A percentile compares a stretch with the other conserved stretches of the same genome.
phyloP scores from a whole-genome alignment of 2,888 invertebrate species.

The Epinotia demarniana region DNA sequence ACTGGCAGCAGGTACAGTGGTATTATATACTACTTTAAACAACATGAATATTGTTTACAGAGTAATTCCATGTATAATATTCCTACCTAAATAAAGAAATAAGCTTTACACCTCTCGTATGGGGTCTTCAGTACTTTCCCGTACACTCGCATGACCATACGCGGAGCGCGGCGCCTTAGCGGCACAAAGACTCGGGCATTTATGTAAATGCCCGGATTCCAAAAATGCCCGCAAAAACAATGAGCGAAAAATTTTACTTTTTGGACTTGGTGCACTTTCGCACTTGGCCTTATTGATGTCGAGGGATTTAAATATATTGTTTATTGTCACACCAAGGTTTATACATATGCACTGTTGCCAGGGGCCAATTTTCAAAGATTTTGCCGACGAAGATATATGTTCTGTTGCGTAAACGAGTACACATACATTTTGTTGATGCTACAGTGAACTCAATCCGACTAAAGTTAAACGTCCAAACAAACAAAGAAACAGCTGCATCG shows the following conservation, averaged over 20 bases:
- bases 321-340: neutral
- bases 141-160: constrained; percentile 46
- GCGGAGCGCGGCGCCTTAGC: constrained; percentile 74
- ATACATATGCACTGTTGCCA: neutral
- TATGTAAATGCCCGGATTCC: constrained; percentile 82
- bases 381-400: too few relatives aligned
- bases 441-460: neutral
- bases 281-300: constrained; percentile 49
- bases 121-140: constrained; percentile 39
- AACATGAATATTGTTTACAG: constrained; percentile 15
- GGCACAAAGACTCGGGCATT: constrained; percentile 79
- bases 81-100: constrained; percentile 35
- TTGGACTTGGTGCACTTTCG: constrained; percentile 70
- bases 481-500: constrained; percentile 2
- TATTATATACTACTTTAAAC: neutral
- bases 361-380: neutral
- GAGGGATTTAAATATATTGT: constrained; percentile 24
- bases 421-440: neutral
- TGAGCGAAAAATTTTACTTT: constrained; percentile 76
- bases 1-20: neutral
- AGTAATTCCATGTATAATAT: constrained; percentile 21
- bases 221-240: constrained; percentile 73
- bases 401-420: neutral
- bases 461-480: neutral
- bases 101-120: constrained; percentile 32